Evolutionary conservation across 2,113 vertebrate species (phyloP), one percentile per base, ranked within the genome.

Genomic region (Rhinichthys klamathensis): DNA sequence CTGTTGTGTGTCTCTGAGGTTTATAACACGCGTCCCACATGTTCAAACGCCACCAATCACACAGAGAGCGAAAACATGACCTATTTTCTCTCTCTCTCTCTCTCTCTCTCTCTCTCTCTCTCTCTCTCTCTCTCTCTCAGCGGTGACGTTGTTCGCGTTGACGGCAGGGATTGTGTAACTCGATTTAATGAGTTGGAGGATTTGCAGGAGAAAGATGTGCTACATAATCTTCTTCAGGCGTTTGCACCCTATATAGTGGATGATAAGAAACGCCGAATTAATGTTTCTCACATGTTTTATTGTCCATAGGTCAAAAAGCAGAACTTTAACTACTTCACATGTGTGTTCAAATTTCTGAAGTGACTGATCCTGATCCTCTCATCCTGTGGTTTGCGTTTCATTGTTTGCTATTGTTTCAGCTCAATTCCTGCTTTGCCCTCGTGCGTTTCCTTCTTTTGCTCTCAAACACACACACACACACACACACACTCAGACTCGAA

Each of bases 351-450:
- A 30, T 65, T 5, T 16, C 1, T 30, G 13, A 23, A 18, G 70
- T 73, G 70, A 51, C 46, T 69, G 65, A 41, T 25, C 1, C 5
- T 25, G 41, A 73, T 46, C 23, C 21, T 73, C 70, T 73, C 70
- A 25, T 73, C 70, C 70, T 46, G 70, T 73, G 70, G 23, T 25
- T 44, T 44, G 70, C 3, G 9, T 61, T 73, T 81, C 74, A 82
- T 69, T 75, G 74, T 61, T 83, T 69, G 73, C 74, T 73, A 83
- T 87, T 87, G 80, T 83, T 87, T 58, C 54, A 27, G 32, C 74
- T 77, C 49, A 77, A 67, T 80, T 86, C 67, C 82, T 83, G 61
- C 32, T 67, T 65, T 23, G 25, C 51, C 70, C n/a, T 23, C 25
- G 21, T 75, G 80, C 23, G 79, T 70, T 83, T 87, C 85, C 85